Evolutionary conservation across 2,797 vertebrate genomes (phyloP).

Genomic region (Pitangus sulphuratus): DNA sequence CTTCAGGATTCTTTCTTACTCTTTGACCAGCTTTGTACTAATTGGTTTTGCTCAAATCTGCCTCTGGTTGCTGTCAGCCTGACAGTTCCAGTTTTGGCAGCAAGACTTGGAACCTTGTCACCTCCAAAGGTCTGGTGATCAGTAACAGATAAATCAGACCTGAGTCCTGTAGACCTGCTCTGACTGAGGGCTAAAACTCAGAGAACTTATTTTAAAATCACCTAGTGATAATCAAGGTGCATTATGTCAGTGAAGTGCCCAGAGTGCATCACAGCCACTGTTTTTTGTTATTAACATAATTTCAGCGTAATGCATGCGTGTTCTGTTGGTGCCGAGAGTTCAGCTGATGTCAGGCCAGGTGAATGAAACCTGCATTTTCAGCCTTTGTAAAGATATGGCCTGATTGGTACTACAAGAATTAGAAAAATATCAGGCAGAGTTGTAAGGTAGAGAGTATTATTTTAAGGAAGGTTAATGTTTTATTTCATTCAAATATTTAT

Average conservation of each 20-base stretch:
- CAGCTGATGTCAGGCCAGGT: background rate
- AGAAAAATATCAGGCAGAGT: background rate
- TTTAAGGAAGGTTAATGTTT: background rate
- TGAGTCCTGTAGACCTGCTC: background rate
- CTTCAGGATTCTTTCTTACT: background rate
- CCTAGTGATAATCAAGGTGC: background rate
- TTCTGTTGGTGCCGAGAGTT: background rate
- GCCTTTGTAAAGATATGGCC: background rate
- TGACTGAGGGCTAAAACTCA: background rate
- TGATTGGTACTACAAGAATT: background rate
- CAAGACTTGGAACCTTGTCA: background rate
- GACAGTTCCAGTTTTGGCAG: background rate
- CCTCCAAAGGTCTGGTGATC: background rate
- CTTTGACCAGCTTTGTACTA: background rate
- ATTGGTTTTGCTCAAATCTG: background rate
- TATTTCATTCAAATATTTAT: background rate
- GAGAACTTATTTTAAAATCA: background rate
- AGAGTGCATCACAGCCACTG: background rate
- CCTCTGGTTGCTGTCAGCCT: background rate
- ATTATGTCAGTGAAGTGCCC: background rate
- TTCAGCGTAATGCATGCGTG: rapidly evolving
- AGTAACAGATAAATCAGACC: background rate
- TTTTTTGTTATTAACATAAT: background rate
- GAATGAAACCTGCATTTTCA: background rate
- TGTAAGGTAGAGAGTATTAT: background rate